phyloP scores from a whole-genome alignment of 2,113 vertebrate genomes.

The Silurus meridionalis region DNA sequence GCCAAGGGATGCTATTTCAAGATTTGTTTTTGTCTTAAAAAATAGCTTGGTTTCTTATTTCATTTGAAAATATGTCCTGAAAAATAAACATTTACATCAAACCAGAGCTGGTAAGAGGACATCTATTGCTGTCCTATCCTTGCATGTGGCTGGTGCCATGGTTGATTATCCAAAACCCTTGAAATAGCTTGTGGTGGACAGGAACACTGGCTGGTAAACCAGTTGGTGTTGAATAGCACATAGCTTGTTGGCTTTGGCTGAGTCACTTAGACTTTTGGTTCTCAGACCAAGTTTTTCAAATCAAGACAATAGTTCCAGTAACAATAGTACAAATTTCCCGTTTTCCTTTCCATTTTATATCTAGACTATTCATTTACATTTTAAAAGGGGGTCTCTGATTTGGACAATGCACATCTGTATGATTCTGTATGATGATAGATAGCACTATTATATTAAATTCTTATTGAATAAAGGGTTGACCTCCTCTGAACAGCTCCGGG shows the following conservation, averaged over 20 bases:
- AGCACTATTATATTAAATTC: not conserved
- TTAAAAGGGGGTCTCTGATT: conserved; percentile 16
- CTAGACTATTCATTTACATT: conserved; percentile 1
- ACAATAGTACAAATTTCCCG: conserved; percentile 40
- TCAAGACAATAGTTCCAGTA: conserved; percentile 50
- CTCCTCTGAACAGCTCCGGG: not conserved
- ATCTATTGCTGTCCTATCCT: conserved; percentile 16
- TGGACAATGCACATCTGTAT: conserved; percentile 17
- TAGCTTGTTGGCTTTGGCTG: conserved; percentile 48
- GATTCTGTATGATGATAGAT: conserved; percentile 15
- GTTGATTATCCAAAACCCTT: conserved; percentile 39
- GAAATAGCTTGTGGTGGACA: conserved; percentile 44
- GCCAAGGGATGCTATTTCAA: conserved; percentile 44
- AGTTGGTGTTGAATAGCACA: conserved; percentile 47
- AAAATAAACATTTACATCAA: conserved; percentile 28
- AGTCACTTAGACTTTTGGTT: conserved; percentile 39
- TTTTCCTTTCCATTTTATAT: not conserved
- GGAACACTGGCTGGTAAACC: conserved; percentile 45
- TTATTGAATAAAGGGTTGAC: not conserved
- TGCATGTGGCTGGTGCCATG: not conserved
- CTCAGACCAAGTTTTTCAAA: conserved; percentile 33
- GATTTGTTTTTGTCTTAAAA: conserved; percentile 32
- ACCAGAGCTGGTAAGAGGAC: conserved; percentile 19
- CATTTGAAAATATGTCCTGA: conserved; percentile 15
- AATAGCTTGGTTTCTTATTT: conserved; percentile 24